Conservation (phyloP, 2,113 vertebrate species). For the Emberiza fucata region DNA sequence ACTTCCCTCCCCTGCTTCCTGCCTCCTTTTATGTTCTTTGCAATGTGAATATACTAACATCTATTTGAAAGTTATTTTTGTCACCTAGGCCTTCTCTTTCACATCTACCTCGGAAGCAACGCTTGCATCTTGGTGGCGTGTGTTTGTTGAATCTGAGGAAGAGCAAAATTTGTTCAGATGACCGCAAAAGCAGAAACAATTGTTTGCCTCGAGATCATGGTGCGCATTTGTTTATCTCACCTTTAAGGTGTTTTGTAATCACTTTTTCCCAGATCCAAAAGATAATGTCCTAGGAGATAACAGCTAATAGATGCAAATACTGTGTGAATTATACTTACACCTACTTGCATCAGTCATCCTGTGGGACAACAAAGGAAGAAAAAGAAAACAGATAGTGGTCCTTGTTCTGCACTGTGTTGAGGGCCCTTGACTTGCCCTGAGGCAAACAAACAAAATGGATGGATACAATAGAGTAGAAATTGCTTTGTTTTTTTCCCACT, state of each 20-base stretch:
- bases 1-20: constrained; percentile 75
- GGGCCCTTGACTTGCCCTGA: not conserved
- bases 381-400: not conserved
- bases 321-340: not conserved
- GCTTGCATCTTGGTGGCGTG: not conserved
- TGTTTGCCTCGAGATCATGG: not conserved
- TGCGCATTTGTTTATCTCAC: not conserved
- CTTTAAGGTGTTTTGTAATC: not conserved
- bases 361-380: not conserved
- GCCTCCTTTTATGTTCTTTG: constrained; percentile 72
- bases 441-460: not conserved
- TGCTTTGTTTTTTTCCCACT: not conserved
- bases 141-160: constrained; percentile 40
- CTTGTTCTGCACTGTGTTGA: not conserved
- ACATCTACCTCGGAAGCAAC: constrained; percentile 54
- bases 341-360: not conserved
- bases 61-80: constrained; percentile 71
- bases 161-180: not conserved
- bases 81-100: constrained; percentile 59
- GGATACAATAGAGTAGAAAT: not conserved
- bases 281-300: not conserved
- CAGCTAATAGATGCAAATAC: constrained; percentile 10
- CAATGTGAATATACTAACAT: constrained; percentile 58
- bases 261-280: not conserved
- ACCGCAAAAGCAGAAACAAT: not conserved